phyloP scores from a whole-genome alignment of 2,797 vertebrate genomes.

The Telmatherina bonti region DNA sequence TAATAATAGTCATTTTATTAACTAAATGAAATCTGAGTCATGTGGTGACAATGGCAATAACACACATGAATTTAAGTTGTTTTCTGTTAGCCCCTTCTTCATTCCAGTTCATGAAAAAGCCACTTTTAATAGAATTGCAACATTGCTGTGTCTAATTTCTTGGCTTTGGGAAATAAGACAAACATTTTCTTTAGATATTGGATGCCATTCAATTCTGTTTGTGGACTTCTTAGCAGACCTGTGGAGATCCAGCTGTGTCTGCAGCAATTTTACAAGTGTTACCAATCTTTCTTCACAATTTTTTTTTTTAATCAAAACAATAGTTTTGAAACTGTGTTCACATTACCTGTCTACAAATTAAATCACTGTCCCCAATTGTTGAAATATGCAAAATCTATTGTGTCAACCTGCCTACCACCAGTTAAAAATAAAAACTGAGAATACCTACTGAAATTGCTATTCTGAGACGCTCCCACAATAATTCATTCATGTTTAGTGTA shows the following conservation, averaged over 20 bases:
- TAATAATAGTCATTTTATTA: constrained; percentile 70
- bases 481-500: background rate
- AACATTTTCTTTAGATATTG: constrained; percentile 40
- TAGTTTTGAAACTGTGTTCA: background rate
- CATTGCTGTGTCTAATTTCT: constrained; percentile 53
- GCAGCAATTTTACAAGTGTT: constrained; percentile 11
- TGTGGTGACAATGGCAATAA: constrained; percentile 49
- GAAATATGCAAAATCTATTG: constrained; percentile 2
- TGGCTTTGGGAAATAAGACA: constrained; percentile 54
- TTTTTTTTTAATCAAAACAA: too few species aligned
- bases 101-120: constrained; percentile 15
- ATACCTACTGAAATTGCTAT: background rate
- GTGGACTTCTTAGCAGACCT: constrained; percentile 27
- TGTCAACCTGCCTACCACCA: background rate
- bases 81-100: constrained; percentile 31
- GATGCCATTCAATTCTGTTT: constrained; percentile 49
- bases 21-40: constrained; percentile 74
- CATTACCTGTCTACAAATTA: constrained; percentile 7
- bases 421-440: background rate
- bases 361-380: constrained; percentile 7
- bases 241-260: constrained; percentile 19
- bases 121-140: constrained; percentile 61
- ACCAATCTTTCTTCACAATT: constrained; percentile 2
- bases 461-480: background rate
- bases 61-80: constrained; percentile 57